Evolutionary conservation across 2,888 invertebrate species (phyloP).

Genomic region (Caenorhabditis sulstoni): DNA sequence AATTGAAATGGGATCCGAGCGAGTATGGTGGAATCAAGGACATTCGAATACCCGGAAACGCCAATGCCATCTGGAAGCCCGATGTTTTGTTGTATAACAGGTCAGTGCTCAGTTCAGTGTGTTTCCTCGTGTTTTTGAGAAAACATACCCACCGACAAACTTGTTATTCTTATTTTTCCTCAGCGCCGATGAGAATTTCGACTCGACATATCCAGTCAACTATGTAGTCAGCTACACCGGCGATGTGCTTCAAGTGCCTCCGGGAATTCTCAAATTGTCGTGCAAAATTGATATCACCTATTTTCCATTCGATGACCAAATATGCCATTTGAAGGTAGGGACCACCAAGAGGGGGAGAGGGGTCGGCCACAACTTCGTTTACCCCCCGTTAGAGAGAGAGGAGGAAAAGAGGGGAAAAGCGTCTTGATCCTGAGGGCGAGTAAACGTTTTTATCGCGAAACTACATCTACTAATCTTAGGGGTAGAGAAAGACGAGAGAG

Average conservation of each 20-base stretch:
- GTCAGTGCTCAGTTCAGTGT: conserved; percentile 20
- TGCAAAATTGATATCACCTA: conserved; percentile 97
- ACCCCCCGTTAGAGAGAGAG: not conserved
- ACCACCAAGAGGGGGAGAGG: not conserved
- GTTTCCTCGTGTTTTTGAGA: too few species aligned
- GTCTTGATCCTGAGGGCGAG: conserved; percentile 41
- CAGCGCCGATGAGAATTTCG: conserved; percentile 74
- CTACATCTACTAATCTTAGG: conserved; percentile 62
- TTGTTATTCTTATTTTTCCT: not conserved
- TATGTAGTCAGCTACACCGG: conserved; percentile 91
- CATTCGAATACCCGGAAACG: conserved; percentile 71
- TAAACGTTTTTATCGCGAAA: conserved; percentile 54
- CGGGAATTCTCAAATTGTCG: conserved; percentile 85
- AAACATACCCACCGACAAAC: too few species aligned
- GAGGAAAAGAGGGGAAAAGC: conserved; percentile 7
- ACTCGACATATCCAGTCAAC: conserved; percentile 75
- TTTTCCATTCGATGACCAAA: conserved; percentile 85
- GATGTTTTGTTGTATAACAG: conserved; percentile 74
- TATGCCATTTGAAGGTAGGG: conserved; percentile 71
- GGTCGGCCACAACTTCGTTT: not conserved
- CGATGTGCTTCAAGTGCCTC: conserved; percentile 92
- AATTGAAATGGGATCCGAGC: conserved; percentile 72
- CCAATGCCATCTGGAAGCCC: conserved; percentile 73
- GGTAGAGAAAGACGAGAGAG: not conserved
- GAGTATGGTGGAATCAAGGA: conserved; percentile 74